Evolutionary conservation across 2,888 invertebrate species (phyloP), one percentile per base, ranked within the genome.

Genomic region (Furcula furcula): DNA sequence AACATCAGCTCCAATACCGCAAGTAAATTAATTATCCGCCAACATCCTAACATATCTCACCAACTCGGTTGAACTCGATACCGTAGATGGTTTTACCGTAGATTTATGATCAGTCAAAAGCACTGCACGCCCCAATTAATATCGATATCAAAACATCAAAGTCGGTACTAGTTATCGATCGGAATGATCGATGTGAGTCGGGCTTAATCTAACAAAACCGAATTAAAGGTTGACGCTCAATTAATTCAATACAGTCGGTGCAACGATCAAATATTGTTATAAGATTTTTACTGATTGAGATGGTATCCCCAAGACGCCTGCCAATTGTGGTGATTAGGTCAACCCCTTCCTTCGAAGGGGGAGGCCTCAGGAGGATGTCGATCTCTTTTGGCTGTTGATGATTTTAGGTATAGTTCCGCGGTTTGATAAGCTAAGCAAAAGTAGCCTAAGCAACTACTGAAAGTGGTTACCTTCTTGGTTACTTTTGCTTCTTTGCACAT

Each of bases 131-230:
- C 55, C 66, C 72, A 73, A 75, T 78, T 72, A 72, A 73, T 77
- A 69, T 68, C 67, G 67, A 68, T 69, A 73, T 59, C 58, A 46
- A 59, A 63, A 65, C 62, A 66, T 76, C 75, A 68, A 74, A 76
- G 65, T 59, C 75, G 63, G 70, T 43, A 63, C 64, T 59, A 57
- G 61, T 65, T 60, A 57, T 58, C 49, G 59, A 62, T 56, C 37
- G 49, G 42, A 62, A 73, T 81, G 78, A 81, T 81, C 62, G 76
- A 80, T 78, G 68, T 46, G 52, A 40, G 43, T 41, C 53, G 51
- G 49, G 29, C 54, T 48, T 66, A 64, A 70, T 73, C 67, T 65
- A 51, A 51, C 34, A 55, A 40, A 56, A 48, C 39, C 49, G 48
- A 46, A 55, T 64, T 65, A 60, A 66, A 63, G 33, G 41, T 49